Evolutionary conservation across 23 tunicate species (phyloP).

Genomic region (Halocynthia aurantium): DNA sequence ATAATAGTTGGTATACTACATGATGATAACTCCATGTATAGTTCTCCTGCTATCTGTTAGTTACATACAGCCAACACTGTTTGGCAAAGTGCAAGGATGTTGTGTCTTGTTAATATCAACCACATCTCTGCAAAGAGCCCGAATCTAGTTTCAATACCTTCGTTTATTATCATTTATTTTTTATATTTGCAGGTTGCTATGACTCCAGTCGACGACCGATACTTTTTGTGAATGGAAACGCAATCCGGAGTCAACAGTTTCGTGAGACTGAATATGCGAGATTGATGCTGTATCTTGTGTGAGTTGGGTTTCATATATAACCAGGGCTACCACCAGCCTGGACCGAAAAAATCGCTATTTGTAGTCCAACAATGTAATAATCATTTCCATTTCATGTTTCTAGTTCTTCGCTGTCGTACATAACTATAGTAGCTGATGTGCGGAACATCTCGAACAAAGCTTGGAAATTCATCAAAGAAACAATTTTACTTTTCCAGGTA

Average conservation of each 20-base stretch:
- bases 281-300: conserved; percentile 29
- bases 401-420: conserved; percentile 14
- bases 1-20: too few relatives aligned
- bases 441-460: background rate
- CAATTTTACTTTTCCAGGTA: conserved; percentile 15
- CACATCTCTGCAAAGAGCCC: too few relatives aligned
- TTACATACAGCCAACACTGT: too few relatives aligned
- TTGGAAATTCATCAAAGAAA: conserved; percentile 2
- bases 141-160: too few relatives aligned
- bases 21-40: too few relatives aligned
- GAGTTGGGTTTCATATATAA: background rate
- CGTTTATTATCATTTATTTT: background rate
- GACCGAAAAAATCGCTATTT: background rate
- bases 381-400: background rate
- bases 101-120: too few relatives aligned
- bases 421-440: conserved; percentile 5
- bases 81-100: too few relatives aligned
- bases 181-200: conserved; percentile 4
- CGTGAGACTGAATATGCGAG: conserved; percentile 10
- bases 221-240: conserved; percentile 4
- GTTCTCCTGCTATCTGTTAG: too few relatives aligned
- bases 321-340: too few relatives aligned
- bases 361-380: too few relatives aligned
- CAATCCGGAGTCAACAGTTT: background rate
- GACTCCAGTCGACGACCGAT: conserved; percentile 13